Percentiles rank a stretch among this genome's conserved stretches.
These are phyloP conservation scores for Crematogaster levior DNA, from an alignment of 2,888 invertebrate species.

Conservation along the genomic window DNA sequence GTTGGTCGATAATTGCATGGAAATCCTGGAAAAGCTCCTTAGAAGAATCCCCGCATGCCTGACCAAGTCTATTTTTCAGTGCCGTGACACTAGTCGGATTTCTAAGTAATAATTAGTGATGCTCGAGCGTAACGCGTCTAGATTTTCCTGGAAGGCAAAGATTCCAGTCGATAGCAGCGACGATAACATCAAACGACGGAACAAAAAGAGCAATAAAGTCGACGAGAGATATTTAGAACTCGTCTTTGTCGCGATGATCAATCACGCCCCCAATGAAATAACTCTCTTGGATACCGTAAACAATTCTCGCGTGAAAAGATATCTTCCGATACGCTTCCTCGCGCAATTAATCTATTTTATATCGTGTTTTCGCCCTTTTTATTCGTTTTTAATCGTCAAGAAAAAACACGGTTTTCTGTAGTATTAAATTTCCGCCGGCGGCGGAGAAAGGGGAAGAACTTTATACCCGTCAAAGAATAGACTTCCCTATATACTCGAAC, in stretches of 20 bases:
- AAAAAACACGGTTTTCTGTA: neutral
- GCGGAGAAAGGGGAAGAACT: neutral
- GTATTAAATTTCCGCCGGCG: constrained; percentile 3
- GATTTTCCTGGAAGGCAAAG: constrained; percentile 21
- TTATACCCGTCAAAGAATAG: constrained; percentile 23
- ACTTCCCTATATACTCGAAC: neutral
- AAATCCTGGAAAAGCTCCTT: constrained; percentile 55
- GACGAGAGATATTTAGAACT: neutral
- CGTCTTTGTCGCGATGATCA: neutral
- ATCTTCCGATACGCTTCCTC: no score
- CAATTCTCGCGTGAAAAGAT: no score
- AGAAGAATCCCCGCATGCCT: constrained; percentile 33
- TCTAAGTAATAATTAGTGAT: constrained; percentile 38
- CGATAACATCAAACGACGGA: neutral
- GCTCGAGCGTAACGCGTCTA: constrained; percentile 18
- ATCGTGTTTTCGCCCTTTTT: neutral
- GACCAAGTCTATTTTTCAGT: constrained; percentile 38
- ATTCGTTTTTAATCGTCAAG: neutral
- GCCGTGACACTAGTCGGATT: constrained; percentile 5
- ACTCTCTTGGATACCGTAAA: no score
- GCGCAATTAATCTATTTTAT: neutral
- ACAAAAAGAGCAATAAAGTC: neutral
- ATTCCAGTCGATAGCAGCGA: neutral
- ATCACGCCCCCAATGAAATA: neutral
- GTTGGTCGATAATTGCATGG: constrained; percentile 55